A percentile compares a stretch with the other conserved stretches of the same genome.
Evolutionary conservation across 53 echinoderm and acorn worm species (phyloP).

Genomic region (Astropecten irregularis): DNA sequence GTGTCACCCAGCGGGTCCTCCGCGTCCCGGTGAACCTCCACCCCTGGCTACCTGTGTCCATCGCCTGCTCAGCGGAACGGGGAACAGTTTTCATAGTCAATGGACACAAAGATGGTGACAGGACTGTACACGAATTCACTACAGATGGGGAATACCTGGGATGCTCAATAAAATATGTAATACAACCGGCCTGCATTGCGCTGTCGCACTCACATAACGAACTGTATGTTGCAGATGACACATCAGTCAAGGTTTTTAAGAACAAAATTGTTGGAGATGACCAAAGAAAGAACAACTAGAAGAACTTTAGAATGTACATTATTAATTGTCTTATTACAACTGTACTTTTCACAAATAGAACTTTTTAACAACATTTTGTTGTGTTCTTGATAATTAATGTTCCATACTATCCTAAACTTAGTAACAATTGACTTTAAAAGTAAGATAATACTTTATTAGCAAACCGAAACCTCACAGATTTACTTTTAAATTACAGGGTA

Average conservation of each 20-base stretch:
- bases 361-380: no score
- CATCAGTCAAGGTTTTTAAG: not conserved
- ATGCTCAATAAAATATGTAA: not conserved
- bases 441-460: no score
- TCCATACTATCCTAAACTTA: no score
- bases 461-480: no score
- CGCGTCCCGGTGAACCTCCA: not conserved
- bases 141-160: slow-evolving; percentile 8
- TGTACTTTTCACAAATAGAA: no score
- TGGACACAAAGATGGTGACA: not conserved
- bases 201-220: slow-evolving; percentile 5
- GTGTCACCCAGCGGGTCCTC: not conserved
- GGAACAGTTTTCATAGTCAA: slow-evolving; percentile 6
- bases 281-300: no score
- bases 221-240: slow-evolving; percentile 1
- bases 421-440: no score
- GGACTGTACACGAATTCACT: not conserved
- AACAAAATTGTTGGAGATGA: not conserved
- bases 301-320: no score
- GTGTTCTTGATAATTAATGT: no score
- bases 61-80: slow-evolving; percentile 3
- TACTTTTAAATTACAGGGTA: no score
- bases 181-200: slow-evolving; percentile 5
- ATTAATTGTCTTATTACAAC: no score
- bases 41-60: slow-evolving; percentile 8